Evolutionary conservation across 2,113 vertebrate species (phyloP).

Genomic region (Mus musculus): DNA sequence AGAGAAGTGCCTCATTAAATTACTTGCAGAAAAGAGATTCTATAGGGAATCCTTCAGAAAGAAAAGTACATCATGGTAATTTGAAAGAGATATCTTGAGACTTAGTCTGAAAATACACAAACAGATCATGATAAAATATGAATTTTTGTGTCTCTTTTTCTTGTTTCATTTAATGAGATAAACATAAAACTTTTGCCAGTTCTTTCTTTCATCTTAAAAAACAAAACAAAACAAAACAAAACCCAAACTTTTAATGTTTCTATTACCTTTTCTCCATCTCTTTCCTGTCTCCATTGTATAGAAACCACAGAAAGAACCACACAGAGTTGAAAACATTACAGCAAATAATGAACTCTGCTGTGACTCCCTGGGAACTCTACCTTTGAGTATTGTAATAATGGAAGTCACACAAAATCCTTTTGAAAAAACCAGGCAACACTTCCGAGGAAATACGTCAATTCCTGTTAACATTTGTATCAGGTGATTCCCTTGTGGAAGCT

Average conservation of each 20-base stretch:
- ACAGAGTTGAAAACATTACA: not conserved
- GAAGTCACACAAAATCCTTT: not conserved
- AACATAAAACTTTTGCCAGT: too few species aligned
- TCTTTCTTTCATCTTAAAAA: not conserved
- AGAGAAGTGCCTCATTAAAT: not conserved
- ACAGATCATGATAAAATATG: not conserved
- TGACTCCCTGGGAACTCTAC: not conserved
- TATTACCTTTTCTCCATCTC: not conserved
- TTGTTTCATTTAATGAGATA: not conserved
- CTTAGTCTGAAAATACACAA: not conserved
- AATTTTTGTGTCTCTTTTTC: not conserved
- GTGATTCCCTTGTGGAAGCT: not conserved
- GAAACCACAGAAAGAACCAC: not conserved
- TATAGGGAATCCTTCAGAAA: not conserved
- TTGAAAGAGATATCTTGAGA: not conserved
- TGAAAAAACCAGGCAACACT: not conserved
- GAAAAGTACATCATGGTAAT: not conserved
- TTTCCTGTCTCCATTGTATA: not conserved
- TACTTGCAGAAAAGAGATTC: not conserved
- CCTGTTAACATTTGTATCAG: not conserved
- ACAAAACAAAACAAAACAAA: too few species aligned
- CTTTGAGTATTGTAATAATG: not conserved
- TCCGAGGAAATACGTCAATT: not conserved
- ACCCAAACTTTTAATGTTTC: not conserved
- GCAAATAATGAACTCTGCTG: not conserved